A percentile compares a stretch with the other conserved stretches of the same genome.
phyloP scores from a whole-genome alignment of 2,113 vertebrate genomes.

The Megalops atlanticus region DNA sequence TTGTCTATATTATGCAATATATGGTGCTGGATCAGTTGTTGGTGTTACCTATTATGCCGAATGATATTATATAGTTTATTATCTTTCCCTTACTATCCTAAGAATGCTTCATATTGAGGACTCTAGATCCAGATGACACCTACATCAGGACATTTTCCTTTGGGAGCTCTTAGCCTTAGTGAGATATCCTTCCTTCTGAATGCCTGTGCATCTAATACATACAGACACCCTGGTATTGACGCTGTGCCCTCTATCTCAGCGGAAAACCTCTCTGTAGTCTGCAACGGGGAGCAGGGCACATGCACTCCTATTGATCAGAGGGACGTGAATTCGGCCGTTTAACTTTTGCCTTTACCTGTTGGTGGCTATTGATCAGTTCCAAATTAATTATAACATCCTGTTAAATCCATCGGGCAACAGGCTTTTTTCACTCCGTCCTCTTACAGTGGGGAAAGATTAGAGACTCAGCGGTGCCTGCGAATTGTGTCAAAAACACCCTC shows the following conservation, averaged over 20 bases:
- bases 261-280: not conserved
- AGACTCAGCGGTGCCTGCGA: constrained; percentile 21
- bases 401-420: constrained; percentile 41
- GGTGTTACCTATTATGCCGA: too few species aligned
- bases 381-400: constrained; percentile 45
- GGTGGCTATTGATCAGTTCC: constrained; percentile 41
- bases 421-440: constrained; percentile 5
- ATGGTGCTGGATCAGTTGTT: too few species aligned
- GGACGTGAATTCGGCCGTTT: constrained; percentile 28
- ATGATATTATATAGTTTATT: too few species aligned
- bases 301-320: constrained; percentile 31
- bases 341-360: constrained; percentile 48
- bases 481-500: constrained; percentile 22
- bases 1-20: too few species aligned
- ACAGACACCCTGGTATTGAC: not conserved
- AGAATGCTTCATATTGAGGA: not conserved
- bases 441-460: constrained; percentile 28
- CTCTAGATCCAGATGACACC: too few species aligned
- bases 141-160: not conserved
- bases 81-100: not conserved
- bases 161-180: too few species aligned
- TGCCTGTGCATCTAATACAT: not conserved
- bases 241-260: not conserved
- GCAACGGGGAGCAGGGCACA: constrained; percentile 28
- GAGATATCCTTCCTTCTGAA: not conserved